Percentiles rank a stretch among this genome's conserved stretches.
phyloP scores from a whole-genome alignment of 1,140 invertebrate species.

The Tenebrio molitor region DNA sequence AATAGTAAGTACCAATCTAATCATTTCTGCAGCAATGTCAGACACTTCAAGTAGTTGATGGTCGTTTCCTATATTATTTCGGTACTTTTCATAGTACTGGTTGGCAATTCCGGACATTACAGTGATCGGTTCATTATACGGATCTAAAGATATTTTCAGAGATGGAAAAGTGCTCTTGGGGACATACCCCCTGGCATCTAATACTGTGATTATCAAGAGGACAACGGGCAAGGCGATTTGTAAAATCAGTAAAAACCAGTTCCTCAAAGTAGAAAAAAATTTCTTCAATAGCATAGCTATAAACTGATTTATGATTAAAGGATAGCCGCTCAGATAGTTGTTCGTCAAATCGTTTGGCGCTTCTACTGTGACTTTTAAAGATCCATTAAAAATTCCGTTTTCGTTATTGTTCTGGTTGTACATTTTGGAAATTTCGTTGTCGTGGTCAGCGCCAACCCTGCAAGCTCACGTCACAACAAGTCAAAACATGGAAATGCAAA shows the following conservation, averaged over 20 bases:
- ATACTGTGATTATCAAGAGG: conserved; percentile 71
- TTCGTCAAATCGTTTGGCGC: neutral
- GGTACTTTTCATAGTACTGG: neutral
- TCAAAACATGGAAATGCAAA: neutral
- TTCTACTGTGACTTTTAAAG: conserved; percentile 8
- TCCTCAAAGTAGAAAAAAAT: conserved; percentile 69
- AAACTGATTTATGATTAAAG: conserved; percentile 70
- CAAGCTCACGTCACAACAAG: conserved; percentile 34
- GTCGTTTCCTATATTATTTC: neutral
- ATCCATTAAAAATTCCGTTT: conserved; percentile 38
- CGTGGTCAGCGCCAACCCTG: conserved; percentile 67
- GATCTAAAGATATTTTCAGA: conserved; percentile 60
- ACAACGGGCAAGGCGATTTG: conserved; percentile 73
- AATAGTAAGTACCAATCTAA: neutral
- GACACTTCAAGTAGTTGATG: neutral
- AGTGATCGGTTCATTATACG: conserved; percentile 61
- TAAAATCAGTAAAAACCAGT: conserved; percentile 69
- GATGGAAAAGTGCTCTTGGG: conserved; percentile 65
- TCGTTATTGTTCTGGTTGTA: neutral
- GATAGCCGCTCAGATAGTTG: conserved; percentile 60
- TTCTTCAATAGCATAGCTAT: conserved; percentile 75
- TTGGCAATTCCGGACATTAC: conserved; percentile 54
- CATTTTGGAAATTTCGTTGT: neutral
- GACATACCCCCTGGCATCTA: conserved; percentile 61
- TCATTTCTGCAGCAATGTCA: neutral